Evolutionary conservation across 2,888 invertebrate species (phyloP), one percentile per base, ranked within the genome.

Genomic region (Chromoteleia sp.): DNA sequence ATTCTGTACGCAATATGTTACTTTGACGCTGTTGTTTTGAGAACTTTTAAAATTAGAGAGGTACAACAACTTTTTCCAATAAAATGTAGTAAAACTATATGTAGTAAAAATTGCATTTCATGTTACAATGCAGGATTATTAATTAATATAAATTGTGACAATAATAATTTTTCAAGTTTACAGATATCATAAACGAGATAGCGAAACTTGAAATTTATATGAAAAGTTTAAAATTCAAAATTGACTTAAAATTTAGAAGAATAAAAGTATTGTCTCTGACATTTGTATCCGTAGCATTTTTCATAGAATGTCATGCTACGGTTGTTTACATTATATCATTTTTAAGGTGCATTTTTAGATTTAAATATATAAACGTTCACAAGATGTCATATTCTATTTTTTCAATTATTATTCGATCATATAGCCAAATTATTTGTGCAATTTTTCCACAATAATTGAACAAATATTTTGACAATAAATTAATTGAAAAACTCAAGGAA

Each of bases 101-200:
- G n/a, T n/a, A n/a, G n/a, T n/a, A n/a, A n/a, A n/a, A n/a, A n/a
- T n/a, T n/a, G n/a, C n/a, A n/a, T n/a, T n/a, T n/a, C n/a, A n/a
- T n/a, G n/a, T n/a, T n/a, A n/a, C n/a, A n/a, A n/a, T n/a, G n/a
- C n/a, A n/a, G n/a, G n/a, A n/a, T n/a, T n/a, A n/a, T n/a, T n/a
- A n/a, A n/a, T n/a, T n/a, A n/a, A n/a, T n/a, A n/a, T n/a, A 19
- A 43, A 25, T 25, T 25, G 25, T 25, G 25, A 25, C 25, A 25
- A 25, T 6, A 25, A 25, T 25, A 41, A 41, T 21, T 21, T 61
- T 29, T 61, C 10, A 48, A 73, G 73, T 73, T 73, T 30, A 7
- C 25, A 73, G 73, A 54, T 43, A 73, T 63, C 0, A 43, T 73
- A n/a, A 73, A 73, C 15, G 33, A 73, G 0, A 19, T 73, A 8